A percentile compares a stretch with the other conserved stretches of the same genome.
These are phyloP conservation scores for Portevinia maculata DNA, from an alignment of 2,888 invertebrate genomes.

Conservation along the genomic window DNA sequence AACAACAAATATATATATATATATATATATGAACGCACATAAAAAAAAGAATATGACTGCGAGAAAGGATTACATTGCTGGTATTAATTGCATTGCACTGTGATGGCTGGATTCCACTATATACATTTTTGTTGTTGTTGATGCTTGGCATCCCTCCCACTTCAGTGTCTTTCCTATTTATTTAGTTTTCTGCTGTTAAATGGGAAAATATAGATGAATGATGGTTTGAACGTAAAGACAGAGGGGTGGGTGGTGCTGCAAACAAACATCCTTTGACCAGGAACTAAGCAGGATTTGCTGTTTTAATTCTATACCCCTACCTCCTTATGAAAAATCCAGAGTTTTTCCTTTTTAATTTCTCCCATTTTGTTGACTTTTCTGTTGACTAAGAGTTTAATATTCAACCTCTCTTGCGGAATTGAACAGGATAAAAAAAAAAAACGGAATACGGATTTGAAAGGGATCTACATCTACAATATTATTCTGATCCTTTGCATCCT, in stretches of 20 bases:
- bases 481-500: constrained; percentile 56
- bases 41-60: constrained; percentile 57
- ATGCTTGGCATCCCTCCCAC: constrained; percentile 5
- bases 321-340: background rate
- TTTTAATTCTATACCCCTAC: constrained; percentile 43
- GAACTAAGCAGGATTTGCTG: constrained; percentile 61
- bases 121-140: constrained; percentile 23
- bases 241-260: too few relatives aligned
- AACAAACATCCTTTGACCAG: constrained; percentile 63
- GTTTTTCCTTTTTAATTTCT: constrained; percentile 56
- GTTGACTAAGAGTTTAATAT: constrained; percentile 73
- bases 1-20: background rate
- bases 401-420: constrained; percentile 34
- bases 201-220: constrained; percentile 65
- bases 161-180: constrained; percentile 44
- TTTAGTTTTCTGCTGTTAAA: constrained; percentile 67
- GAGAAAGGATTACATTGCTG: constrained; percentile 74
- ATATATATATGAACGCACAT: constrained; percentile 36
- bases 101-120: constrained; percentile 59
- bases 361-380: constrained; percentile 67
- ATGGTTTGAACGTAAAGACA: constrained; percentile 26
- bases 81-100: constrained; percentile 73
- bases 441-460: constrained; percentile 56
- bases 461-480: constrained; percentile 29
- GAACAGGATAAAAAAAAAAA: constrained; percentile 10